These are phyloP conservation scores for Brevipalpus yothersi DNA, from an alignment of 1,140 invertebrate genomes.

Conservation along the genomic window DNA sequence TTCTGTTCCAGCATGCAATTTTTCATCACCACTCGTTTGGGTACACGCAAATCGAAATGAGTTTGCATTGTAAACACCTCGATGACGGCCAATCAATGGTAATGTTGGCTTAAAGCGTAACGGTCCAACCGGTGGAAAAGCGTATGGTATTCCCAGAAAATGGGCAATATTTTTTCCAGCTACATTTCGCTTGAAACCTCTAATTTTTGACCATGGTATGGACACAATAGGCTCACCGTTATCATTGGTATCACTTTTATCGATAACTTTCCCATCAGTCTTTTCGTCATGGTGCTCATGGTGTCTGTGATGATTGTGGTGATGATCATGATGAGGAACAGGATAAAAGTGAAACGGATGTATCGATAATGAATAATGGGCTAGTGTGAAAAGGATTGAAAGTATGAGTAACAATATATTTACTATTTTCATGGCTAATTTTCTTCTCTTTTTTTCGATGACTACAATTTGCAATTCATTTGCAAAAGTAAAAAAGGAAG, in stretches of 20 bases:
- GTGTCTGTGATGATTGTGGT: no score
- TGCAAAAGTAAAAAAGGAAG: no score
- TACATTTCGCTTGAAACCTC: background rate
- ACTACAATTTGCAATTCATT: no score
- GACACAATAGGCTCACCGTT: background rate
- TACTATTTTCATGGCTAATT: no score
- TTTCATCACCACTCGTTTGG: conserved; percentile 8
- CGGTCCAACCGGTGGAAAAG: conserved; percentile 38
- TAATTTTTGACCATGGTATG: background rate
- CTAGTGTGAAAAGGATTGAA: no score
- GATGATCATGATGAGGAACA: no score
- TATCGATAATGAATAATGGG: no score
- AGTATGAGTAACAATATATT: no score
- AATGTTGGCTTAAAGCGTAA: conserved; percentile 30
- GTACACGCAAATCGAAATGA: conserved; percentile 12
- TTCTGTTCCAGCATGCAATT: conserved; percentile 10
- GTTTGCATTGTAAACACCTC: conserved; percentile 10
- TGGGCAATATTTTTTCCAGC: background rate
- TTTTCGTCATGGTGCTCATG: no score
- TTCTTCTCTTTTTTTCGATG: no score
- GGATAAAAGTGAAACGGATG: no score
- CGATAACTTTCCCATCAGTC: background rate
- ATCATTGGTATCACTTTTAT: background rate
- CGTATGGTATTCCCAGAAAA: conserved; percentile 43
- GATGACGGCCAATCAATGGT: conserved; percentile 5